phyloP scores from a whole-genome alignment of 1,140 invertebrate genomes.

The Triops longicaudatus region DNA sequence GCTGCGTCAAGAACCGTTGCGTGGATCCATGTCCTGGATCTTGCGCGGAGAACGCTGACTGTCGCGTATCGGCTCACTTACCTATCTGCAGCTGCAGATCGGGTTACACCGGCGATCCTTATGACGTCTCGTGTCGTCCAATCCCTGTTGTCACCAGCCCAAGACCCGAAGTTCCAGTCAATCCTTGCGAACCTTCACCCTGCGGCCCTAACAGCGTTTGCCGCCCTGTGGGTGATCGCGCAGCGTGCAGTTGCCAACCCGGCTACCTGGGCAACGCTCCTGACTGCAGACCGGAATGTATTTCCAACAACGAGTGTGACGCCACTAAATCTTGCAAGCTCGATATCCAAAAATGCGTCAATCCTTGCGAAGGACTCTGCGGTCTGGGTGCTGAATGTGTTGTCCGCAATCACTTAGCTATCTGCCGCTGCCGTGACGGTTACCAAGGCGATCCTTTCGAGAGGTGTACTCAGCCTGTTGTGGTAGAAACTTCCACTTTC shows the following conservation, averaged over 20 bases:
- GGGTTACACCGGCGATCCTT: constrained; percentile 69
- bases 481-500: constrained; percentile 23
- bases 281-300: constrained; percentile 50
- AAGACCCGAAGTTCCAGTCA: constrained; percentile 34
- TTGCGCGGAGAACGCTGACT: constrained; percentile 66
- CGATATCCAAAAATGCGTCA: constrained; percentile 63
- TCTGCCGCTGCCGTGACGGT: constrained; percentile 60
- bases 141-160: constrained; percentile 36
- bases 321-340: constrained; percentile 65
- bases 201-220: constrained; percentile 64
- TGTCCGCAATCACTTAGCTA: constrained; percentile 67
- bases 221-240: constrained; percentile 67
- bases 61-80: constrained; percentile 59
- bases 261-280: constrained; percentile 75
- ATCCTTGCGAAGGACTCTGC: constrained; percentile 71
- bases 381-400: constrained; percentile 65
- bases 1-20: constrained; percentile 67
- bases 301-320: constrained; percentile 68
- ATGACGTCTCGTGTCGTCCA: constrained; percentile 47
- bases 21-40: constrained; percentile 65
- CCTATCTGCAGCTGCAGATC: constrained; percentile 60
- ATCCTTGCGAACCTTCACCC: constrained; percentile 54
- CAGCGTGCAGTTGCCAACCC: constrained; percentile 69
- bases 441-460: constrained; percentile 67
- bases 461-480: constrained; percentile 50